Conservation (phyloP, 2,888 invertebrate genomes). For the Epirrita christyi region DNA sequence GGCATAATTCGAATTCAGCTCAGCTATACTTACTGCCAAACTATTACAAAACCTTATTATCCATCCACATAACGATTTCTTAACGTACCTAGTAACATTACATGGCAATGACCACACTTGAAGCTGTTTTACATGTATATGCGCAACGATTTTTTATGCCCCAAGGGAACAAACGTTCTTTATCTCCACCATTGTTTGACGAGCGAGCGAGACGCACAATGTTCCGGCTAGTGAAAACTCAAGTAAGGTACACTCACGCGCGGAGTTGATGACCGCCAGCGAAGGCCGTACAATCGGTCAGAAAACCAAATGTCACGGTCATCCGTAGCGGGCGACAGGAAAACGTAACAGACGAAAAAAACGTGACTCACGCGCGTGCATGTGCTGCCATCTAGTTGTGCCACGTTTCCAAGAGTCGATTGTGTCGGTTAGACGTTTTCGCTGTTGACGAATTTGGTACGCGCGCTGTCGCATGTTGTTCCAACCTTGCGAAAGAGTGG, state of each 20-base stretch:
- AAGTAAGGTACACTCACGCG: conserved; percentile 66
- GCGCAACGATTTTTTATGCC: conserved; percentile 43
- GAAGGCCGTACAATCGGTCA: conserved; percentile 84
- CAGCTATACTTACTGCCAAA: conserved; percentile 23
- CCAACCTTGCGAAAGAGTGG: conserved; percentile 69
- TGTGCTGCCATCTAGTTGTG: conserved; percentile 48
- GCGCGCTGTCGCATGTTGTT: conserved; percentile 45
- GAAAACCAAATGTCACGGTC: conserved; percentile 82
- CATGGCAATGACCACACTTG: conserved; percentile 49
- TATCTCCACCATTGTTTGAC: conserved; percentile 49
- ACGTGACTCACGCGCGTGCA: conserved; percentile 65
- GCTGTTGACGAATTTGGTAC: conserved; percentile 48
- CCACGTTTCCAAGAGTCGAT: conserved; percentile 11
- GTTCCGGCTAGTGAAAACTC: conserved; percentile 60
- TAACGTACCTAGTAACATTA: conserved; percentile 42
- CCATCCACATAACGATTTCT: conserved; percentile 42
- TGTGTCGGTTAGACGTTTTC: conserved; percentile 46
- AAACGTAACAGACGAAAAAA: conserved; percentile 77
- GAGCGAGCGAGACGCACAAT: conserved; percentile 52
- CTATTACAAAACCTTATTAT: conserved; percentile 22
- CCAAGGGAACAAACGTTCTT: conserved; percentile 48
- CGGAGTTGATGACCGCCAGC: conserved; percentile 80
- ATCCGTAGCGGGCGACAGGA: conserved; percentile 65
- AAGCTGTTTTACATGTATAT: conserved; percentile 48
- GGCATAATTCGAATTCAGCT: conserved; percentile 48